Evolutionary conservation across 2,797 vertebrate genomes (phyloP), one percentile per base, ranked within the genome.

Genomic region (Chelidonichthys spinosus): DNA sequence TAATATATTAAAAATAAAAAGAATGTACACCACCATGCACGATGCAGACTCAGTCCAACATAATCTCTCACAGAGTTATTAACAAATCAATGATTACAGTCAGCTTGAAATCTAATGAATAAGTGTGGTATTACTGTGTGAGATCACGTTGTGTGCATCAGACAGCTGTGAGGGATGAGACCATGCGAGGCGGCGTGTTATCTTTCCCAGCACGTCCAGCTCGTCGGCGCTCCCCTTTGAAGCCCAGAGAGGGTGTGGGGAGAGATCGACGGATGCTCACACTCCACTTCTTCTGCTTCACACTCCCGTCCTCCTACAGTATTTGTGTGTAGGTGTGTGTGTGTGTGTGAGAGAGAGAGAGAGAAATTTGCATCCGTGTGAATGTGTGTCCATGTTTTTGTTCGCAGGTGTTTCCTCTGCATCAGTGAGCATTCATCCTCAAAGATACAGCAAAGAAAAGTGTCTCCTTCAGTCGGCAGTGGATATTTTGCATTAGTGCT

Each of bases 181-280:
- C 43, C 60, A 33, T 13, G 50, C 39, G 72, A 43, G 78, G 43
- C 7, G 3, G 17, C 5, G 10, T 40, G 60, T 87, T 85, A 11
- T 18, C 77, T 86, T 76, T 88, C 78, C 72, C 49, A 73, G 79
- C 84, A 85, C 73, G 73, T 87, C 66, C 76, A 18, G 47, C 69
- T 67, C 67, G 56, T 54, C 33, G 6, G 39, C 14, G 17, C 32
- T 49, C 7, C 47, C 35, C 69, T 78, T 77, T 86, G 78, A 84
- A 81, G 78, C 76, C 68, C 50, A 0, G 36, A 5, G 43, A 53
- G 14, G 78, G 47, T n/a, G 56, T 11, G 36, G 42, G 32, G 44
- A 39, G 54, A 72, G 76, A 76, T 8, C 71, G 89, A 85, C 63
- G 6, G 80, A 72, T 78, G 79, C 72, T 72, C 72, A 64, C 78